These are phyloP conservation scores for Globodera rostochiensis DNA, from an alignment of 1,140 invertebrate species.

Conservation along the genomic window DNA sequence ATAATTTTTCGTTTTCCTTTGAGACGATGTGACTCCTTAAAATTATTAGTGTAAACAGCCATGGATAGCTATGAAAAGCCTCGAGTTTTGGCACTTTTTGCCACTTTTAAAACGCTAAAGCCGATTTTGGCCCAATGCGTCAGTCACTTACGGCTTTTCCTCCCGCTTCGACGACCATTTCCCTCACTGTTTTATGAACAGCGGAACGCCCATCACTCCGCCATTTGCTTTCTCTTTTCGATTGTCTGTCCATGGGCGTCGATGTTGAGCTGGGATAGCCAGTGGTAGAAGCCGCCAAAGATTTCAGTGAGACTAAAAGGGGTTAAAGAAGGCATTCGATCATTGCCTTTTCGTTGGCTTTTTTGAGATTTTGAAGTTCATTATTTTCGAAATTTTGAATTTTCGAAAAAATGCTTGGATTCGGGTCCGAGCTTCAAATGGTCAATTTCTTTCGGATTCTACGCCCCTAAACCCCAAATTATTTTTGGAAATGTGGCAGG, in stretches of 20 bases:
- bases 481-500: no score
- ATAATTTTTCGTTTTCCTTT: background rate
- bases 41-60: background rate
- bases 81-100: background rate
- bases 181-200: background rate
- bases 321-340: background rate
- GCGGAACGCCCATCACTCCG: constrained; percentile 5
- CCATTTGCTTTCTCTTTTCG: constrained; percentile 5
- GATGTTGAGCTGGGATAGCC: constrained; percentile 1
- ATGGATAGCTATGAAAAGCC: no score
- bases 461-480: no score
- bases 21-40: background rate
- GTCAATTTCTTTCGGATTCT: no score
- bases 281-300: background rate
- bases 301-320: constrained; percentile 22
- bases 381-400: no score
- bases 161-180: background rate
- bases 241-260: background rate
- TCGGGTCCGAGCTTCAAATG: no score
- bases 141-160: background rate
- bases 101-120: background rate
- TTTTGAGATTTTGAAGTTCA: background rate
- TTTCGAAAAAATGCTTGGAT: no score
- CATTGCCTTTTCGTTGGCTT: background rate
- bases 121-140: background rate